These are phyloP conservation scores for Lophotriccus pileatus DNA, from an alignment of 2,797 vertebrate genomes.

Conservation along the genomic window DNA sequence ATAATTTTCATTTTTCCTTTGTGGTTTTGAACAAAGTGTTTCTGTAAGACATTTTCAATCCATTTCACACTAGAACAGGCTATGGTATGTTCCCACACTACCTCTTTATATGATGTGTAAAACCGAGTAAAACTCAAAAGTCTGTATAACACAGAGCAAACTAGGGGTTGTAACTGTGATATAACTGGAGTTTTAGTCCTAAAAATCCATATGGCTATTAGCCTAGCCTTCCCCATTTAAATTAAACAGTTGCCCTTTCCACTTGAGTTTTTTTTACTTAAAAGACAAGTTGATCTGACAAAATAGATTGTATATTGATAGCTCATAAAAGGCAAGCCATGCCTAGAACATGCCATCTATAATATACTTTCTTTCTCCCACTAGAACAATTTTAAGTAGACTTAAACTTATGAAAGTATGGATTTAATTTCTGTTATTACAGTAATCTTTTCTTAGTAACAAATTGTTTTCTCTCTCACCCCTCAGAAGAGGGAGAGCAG, in stretches of 20 bases:
- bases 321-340: neutral
- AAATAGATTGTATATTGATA: neutral
- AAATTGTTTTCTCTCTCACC: neutral
- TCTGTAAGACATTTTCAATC: neutral
- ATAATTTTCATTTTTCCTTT: neutral
- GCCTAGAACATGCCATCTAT: neutral
- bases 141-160: neutral
- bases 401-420: neutral
- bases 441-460: neutral
- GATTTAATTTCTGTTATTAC: neutral
- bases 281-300: neutral
- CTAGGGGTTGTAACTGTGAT: neutral
- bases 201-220: neutral
- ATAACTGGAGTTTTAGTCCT: neutral
- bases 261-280: neutral
- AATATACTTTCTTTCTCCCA: neutral
- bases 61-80: neutral
- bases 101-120: neutral
- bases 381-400: neutral
- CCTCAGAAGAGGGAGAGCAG: neutral
- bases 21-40: neutral
- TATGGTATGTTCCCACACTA: neutral
- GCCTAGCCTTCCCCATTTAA: neutral
- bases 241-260: neutral
- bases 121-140: neutral